phyloP scores from a whole-genome alignment of 2,888 invertebrate species.

The Frankliniella intonsa region DNA sequence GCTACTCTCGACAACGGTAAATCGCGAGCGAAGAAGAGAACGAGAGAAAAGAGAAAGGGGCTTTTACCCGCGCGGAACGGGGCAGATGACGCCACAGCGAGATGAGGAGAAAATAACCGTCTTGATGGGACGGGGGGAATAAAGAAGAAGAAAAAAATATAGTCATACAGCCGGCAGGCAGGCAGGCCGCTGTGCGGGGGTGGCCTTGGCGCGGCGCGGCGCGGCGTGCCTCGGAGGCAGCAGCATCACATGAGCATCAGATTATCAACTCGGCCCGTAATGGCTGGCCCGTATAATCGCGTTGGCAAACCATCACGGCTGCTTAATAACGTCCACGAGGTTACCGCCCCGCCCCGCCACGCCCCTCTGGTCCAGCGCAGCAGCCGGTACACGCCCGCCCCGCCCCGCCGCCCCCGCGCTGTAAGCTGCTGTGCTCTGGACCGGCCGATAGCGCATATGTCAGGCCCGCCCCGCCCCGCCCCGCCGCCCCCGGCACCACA shows the following conservation, averaged over 20 bases:
- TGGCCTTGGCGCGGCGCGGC: too few relatives aligned
- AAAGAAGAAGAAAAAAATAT: too few relatives aligned
- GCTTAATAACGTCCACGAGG: slow-evolving; percentile 8
- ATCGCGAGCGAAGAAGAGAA: too few relatives aligned
- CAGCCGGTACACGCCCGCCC: background rate
- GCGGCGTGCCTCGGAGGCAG: background rate
- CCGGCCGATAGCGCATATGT: slow-evolving; percentile 10
- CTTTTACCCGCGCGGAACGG: too few relatives aligned
- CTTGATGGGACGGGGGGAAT: too few relatives aligned
- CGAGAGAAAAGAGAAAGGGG: too few relatives aligned
- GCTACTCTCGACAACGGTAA: too few relatives aligned
- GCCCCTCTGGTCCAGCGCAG: background rate
- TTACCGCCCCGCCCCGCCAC: background rate
- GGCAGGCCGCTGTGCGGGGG: too few relatives aligned
- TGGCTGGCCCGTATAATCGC: slow-evolving; percentile 11
- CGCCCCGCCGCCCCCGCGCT: too few relatives aligned
- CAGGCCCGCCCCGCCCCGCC: background rate
- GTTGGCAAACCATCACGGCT: background rate
- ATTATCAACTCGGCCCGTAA: background rate
- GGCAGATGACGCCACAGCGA: too few relatives aligned
- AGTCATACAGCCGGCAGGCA: too few relatives aligned
- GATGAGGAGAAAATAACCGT: too few relatives aligned
- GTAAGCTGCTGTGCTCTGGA: background rate
- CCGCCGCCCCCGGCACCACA: background rate
- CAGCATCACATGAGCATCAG: background rate